Percentiles rank a stretch among this genome's conserved stretches.
Evolutionary conservation across 2,888 invertebrate genomes (phyloP).

Genomic region (Lycia hirtaria): DNA sequence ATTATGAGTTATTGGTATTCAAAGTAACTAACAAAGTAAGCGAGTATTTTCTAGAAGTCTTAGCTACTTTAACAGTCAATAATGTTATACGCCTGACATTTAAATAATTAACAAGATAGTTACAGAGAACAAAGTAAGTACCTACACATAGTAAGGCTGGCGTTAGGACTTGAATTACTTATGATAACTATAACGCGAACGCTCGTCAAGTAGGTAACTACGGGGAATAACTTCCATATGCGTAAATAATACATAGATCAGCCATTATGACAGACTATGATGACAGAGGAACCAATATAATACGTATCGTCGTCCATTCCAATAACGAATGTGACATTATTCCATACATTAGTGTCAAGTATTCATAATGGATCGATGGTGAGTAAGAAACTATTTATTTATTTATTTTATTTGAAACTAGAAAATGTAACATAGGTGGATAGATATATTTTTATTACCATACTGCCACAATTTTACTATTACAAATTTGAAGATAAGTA

Average conservation of each 20-base stretch:
- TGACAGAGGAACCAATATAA: constrained; percentile 44
- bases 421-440: neutral
- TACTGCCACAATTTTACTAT: too few relatives aligned
- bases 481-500: too few relatives aligned
- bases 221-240: constrained; percentile 25
- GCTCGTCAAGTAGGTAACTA: too few relatives aligned
- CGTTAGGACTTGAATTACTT: constrained; percentile 54
- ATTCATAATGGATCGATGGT: constrained; percentile 7
- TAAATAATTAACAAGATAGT: constrained; percentile 23
- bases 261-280: constrained; percentile 44
- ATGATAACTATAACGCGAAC: too few relatives aligned
- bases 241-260: constrained; percentile 41
- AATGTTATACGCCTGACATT: constrained; percentile 36
- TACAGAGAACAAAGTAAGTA: neutral
- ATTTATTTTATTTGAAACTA: too few relatives aligned
- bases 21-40: constrained; percentile 19
- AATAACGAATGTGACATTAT: constrained; percentile 5
- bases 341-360: constrained; percentile 2
- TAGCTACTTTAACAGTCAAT: constrained; percentile 7
- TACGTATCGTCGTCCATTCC: neutral
- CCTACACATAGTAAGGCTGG: constrained; percentile 35
- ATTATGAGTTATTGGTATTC: constrained; percentile 28
- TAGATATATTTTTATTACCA: too few relatives aligned
- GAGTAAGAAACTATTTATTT: neutral
- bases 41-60: constrained; percentile 28